These are phyloP conservation scores for Delichon dasypus DNA, from an alignment of 2,797 vertebrate genomes.

Conservation along the genomic window DNA sequence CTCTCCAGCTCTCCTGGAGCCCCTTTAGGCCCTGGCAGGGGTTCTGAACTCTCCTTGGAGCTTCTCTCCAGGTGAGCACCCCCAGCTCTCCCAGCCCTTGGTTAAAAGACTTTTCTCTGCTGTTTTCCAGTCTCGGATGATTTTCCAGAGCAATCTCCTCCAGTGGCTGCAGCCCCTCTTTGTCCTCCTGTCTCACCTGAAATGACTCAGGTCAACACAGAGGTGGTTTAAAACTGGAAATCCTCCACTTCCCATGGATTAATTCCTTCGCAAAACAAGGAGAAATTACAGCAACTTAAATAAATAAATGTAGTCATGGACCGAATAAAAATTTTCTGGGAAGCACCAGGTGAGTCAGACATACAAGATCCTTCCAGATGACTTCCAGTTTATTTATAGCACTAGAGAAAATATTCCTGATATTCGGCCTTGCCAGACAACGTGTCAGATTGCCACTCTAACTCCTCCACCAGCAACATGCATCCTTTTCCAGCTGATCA, in stretches of 20 bases:
- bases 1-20: background rate
- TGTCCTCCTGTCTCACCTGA: background rate
- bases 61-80: background rate
- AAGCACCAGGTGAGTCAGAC: slow-evolving; percentile 10
- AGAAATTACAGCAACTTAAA: background rate
- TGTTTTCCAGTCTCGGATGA: background rate
- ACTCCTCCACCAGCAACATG: background rate
- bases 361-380: background rate
- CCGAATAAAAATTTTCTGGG: background rate
- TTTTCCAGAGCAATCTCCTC: background rate
- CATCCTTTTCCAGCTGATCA: background rate
- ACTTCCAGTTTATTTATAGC: background rate
- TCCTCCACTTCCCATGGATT: background rate
- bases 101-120: background rate
- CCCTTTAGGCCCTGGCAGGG: background rate
- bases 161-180: background rate
- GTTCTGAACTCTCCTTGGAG: background rate
- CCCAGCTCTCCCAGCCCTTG: background rate
- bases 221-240: background rate
- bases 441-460: background rate
- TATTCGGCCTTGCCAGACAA: background rate
- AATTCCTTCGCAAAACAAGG: background rate
- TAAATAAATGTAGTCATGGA: background rate
- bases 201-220: accelerated
- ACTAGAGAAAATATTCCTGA: slow-evolving; percentile 5